Conservation (phyloP, 2,113 vertebrate species). For the Procavia capensis region DNA sequence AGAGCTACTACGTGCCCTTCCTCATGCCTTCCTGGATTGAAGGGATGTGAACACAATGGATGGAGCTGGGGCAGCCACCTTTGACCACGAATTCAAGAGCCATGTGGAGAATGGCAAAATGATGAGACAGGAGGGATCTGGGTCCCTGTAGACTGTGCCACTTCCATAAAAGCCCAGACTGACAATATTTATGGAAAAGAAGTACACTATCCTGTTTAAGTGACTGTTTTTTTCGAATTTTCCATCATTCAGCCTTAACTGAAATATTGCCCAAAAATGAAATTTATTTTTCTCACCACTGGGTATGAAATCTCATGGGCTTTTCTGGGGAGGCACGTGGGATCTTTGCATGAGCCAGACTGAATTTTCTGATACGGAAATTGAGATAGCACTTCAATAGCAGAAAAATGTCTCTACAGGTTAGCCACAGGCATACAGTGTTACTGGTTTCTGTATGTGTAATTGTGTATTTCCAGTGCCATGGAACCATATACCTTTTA, state of each 20-base stretch:
- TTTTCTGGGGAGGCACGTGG: neutral
- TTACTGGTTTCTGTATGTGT: neutral
- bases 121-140: neutral
- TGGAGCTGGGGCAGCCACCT: neutral
- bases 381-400: neutral
- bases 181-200: neutral
- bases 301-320: neutral
- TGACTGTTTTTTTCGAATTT: constrained; percentile 8
- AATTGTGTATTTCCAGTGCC: neutral
- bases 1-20: neutral
- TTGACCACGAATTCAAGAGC: neutral
- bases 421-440: neutral
- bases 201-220: neutral
- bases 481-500: neutral
- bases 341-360: neutral
- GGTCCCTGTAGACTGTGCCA: neutral
- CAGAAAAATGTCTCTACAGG: neutral
- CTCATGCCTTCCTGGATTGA: neutral
- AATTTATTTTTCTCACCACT: neutral
- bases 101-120: neutral
- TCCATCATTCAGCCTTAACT: constrained; percentile 7
- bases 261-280: neutral
- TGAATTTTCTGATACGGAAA: neutral
- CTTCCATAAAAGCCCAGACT: neutral
- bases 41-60: neutral